Evolutionary conservation across 2,113 vertebrate species (phyloP).

Genomic region (Oxygymnocypris stewartii): DNA sequence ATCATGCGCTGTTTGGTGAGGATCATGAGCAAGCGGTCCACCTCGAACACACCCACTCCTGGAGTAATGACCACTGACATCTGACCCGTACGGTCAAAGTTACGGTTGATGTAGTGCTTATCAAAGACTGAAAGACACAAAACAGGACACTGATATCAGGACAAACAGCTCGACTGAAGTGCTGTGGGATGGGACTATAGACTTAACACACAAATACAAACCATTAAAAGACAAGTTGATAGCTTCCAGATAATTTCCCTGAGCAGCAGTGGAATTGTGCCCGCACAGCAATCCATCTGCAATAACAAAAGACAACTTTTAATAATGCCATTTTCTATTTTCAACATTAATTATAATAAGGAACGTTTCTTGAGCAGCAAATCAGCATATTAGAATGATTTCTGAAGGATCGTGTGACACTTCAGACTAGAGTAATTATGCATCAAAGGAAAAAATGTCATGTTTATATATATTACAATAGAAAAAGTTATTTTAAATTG

Average conservation of each 20-base stretch:
- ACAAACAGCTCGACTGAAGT: not conserved
- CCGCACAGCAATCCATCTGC: constrained; percentile 91
- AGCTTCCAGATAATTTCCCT: constrained; percentile 97
- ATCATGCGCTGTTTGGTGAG: constrained; percentile 99
- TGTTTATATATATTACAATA: no score
- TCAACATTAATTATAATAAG: not conserved
- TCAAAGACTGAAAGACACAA: constrained; percentile 84
- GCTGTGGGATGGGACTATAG: not conserved
- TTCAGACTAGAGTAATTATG: no score
- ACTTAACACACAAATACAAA: constrained; percentile 62
- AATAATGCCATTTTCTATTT: not conserved
- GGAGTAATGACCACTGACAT: constrained; percentile 99
- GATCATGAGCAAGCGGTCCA: constrained; percentile 97
- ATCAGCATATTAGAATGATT: not conserved
- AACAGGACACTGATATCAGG: not conserved
- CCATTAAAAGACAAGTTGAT: constrained; percentile 99
- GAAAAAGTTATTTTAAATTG: no score
- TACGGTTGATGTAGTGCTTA: constrained; percentile 98
- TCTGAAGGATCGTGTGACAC: no score
- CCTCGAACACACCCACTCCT: constrained; percentile 93
- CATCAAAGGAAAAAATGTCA: no score
- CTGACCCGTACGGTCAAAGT: constrained; percentile 97
- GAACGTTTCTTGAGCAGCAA: not conserved
- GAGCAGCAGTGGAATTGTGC: constrained; percentile 91
- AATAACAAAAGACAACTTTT: constrained; percentile 2